Evolutionary conservation across 2,113 vertebrate genomes (phyloP).

Genomic region (Gopherus evgoodei): DNA sequence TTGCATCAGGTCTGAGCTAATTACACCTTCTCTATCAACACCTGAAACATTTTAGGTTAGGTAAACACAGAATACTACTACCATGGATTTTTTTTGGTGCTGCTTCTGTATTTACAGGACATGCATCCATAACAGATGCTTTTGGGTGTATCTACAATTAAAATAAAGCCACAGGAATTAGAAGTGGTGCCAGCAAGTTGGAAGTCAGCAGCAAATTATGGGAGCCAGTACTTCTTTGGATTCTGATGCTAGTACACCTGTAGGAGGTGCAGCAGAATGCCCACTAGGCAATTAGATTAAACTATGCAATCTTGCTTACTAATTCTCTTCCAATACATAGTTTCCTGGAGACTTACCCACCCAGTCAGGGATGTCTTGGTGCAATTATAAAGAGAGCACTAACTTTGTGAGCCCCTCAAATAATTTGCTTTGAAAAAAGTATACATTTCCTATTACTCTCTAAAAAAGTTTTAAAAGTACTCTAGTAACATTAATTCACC

Average conservation of each 20-base stretch:
- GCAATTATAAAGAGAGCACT: neutral
- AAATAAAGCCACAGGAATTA: neutral
- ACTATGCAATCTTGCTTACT: neutral
- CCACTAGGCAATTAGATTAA: neutral
- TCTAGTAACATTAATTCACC: neutral
- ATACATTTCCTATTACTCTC: neutral
- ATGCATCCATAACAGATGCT: neutral
- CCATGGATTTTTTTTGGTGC: neutral
- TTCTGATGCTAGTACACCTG: neutral
- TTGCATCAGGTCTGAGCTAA: neutral
- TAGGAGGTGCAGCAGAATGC: neutral
- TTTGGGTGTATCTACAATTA: neutral
- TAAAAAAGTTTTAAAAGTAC: neutral
- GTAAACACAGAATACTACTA: neutral
- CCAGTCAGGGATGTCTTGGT: neutral
- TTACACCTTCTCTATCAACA: neutral
- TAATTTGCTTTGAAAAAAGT: neutral
- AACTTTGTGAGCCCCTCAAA: neutral
- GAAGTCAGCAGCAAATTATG: neutral
- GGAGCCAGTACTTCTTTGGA: neutral
- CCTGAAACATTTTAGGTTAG: neutral
- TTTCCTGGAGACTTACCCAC: too few species aligned
- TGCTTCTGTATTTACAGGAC: neutral
- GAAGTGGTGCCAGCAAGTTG: neutral
- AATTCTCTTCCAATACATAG: too few species aligned